A percentile compares a stretch with the other conserved stretches of the same genome.
Evolutionary conservation across 2,888 invertebrate species (phyloP).

Genomic region (Rhodophaea formosa): DNA sequence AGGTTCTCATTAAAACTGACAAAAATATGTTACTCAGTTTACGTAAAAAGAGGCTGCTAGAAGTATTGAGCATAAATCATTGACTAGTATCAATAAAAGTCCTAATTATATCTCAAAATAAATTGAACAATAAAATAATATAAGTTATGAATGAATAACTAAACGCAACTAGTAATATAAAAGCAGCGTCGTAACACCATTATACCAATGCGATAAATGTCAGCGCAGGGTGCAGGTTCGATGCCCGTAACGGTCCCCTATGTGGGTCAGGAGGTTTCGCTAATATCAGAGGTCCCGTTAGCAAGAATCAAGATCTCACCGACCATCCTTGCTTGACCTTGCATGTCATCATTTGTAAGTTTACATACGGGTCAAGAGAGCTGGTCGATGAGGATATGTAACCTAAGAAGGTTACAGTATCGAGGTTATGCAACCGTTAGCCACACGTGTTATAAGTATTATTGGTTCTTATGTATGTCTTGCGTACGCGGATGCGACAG

Average conservation of each 20-base stretch:
- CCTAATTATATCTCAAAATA: no score
- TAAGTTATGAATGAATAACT: background rate
- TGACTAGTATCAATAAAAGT: no score
- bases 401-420: conserved; percentile 52
- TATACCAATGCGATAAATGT: conserved; percentile 33
- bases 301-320: conserved; percentile 42
- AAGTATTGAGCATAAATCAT: no score
- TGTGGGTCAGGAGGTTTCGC: conserved; percentile 77
- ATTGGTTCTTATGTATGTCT: background rate
- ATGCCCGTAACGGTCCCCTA: conserved; percentile 65
- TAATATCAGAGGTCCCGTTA: conserved; percentile 73
- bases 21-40: no score
- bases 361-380: conserved; percentile 30
- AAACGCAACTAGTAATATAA: background rate
- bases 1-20: no score
- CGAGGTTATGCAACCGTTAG: conserved; percentile 63
- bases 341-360: background rate
- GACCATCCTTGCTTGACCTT: conserved; percentile 38
- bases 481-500: background rate
- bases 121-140: no score
- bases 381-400: conserved; percentile 40
- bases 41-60: no score
- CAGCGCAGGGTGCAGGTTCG: conserved; percentile 58
- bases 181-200: conserved; percentile 11
- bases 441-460: conserved; percentile 38